Evolutionary conservation across 2,888 invertebrate species (phyloP).

Genomic region (Deilephila porcellus): DNA sequence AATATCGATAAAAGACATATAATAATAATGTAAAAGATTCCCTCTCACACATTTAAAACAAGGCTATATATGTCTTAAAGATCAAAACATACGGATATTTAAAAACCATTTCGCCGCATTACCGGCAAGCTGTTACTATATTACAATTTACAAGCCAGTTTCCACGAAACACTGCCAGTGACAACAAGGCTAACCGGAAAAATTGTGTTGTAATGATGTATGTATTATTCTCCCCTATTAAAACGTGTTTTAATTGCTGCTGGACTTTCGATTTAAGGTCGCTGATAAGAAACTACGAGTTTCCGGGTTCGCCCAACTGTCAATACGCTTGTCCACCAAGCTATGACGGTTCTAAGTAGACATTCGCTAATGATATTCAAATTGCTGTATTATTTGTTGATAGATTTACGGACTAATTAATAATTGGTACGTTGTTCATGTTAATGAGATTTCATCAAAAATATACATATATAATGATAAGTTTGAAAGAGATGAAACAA

Average conservation of each 20-base stretch:
- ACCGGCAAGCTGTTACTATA: conserved; percentile 2
- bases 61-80: conserved; percentile 11
- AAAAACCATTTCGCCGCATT: conserved; percentile 10
- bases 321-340: conserved; percentile 1
- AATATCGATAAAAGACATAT: neutral
- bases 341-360: conserved; percentile 24
- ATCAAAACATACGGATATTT: conserved; percentile 14
- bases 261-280: conserved; percentile 58
- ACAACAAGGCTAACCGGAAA: conserved; percentile 61
- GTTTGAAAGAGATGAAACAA: too few species aligned
- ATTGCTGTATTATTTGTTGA: conserved; percentile 21
- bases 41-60: conserved; percentile 34
- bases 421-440: neutral
- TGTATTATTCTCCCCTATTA: conserved; percentile 48
- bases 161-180: conserved; percentile 53
- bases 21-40: conserved; percentile 38
- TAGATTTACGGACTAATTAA: conserved; percentile 15
- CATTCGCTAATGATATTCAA: conserved; percentile 30
- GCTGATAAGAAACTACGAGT: conserved; percentile 47
- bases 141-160: conserved; percentile 40
- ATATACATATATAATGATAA: neutral
- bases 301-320: conserved; percentile 48
- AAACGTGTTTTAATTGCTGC: conserved; percentile 53
- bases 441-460: neutral
- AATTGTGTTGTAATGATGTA: conserved; percentile 40